A percentile compares a stretch with the other conserved stretches of the same genome.
Evolutionary conservation across 2,113 vertebrate species (phyloP).

Genomic region (Hippocampus comes): DNA sequence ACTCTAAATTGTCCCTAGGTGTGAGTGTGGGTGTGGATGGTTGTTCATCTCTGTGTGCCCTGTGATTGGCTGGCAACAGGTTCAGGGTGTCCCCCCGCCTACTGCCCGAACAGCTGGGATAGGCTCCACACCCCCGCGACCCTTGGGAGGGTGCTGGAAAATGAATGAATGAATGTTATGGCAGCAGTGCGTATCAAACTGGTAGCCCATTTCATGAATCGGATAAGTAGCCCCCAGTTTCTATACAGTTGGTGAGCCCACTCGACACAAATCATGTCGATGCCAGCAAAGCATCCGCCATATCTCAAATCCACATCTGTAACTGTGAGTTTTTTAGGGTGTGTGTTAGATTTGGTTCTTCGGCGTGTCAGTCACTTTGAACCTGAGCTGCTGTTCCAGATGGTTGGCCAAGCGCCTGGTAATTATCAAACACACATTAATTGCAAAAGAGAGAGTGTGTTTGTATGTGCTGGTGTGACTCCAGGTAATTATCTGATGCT

Average conservation of each 20-base stretch:
- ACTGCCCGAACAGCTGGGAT: no score
- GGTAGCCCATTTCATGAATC: not conserved
- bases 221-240: not conserved
- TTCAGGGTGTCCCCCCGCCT: no score
- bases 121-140: no score
- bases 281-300: conserved; percentile 22
- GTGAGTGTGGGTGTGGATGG: no score
- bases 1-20: no score
- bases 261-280: conserved; percentile 12
- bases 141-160: no score
- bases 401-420: conserved; percentile 61
- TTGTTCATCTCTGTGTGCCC: no score
- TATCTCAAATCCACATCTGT: conserved; percentile 3
- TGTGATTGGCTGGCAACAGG: no score
- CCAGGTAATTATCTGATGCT: conserved; percentile 67
- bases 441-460: conserved; percentile 53
- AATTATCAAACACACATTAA: conserved; percentile 64
- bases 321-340: conserved; percentile 13
- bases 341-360: conserved; percentile 20
- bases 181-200: not conserved
- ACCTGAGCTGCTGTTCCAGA: conserved; percentile 55
- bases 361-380: conserved; percentile 20
- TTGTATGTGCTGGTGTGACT: conserved; percentile 59
- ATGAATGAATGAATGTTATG: no score
- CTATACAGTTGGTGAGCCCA: not conserved